These are phyloP conservation scores for Drosophila flavopinicola DNA, from an alignment of 2,888 invertebrate genomes.

Conservation along the genomic window DNA sequence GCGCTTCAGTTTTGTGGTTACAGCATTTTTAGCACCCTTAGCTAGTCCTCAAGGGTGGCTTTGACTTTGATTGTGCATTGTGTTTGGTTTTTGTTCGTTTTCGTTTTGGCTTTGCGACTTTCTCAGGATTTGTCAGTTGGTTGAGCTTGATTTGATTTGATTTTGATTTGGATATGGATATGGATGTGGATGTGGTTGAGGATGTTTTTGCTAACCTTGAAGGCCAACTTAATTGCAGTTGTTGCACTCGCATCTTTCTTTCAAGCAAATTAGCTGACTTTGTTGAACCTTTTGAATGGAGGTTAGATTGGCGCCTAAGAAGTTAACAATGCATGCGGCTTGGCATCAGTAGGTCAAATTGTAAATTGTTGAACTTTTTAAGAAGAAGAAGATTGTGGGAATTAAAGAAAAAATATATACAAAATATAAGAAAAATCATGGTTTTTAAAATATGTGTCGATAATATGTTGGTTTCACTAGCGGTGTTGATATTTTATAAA, in stretches of 20 bases:
- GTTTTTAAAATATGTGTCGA: no score
- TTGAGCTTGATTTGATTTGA: conserved; percentile 56
- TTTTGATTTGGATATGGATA: conserved; percentile 23
- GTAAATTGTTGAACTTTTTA: neutral
- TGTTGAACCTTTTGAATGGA: conserved; percentile 48
- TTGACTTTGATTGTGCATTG: conserved; percentile 62
- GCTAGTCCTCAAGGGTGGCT: conserved; percentile 43
- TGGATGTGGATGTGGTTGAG: neutral
- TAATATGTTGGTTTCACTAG: no score
- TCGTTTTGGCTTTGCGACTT: conserved; percentile 41
- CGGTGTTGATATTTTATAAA: no score
- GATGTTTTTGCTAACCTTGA: conserved; percentile 31
- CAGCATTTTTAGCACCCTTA: conserved; percentile 36
- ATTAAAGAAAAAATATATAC: no score
- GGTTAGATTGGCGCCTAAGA: conserved; percentile 13
- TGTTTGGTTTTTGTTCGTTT: conserved; percentile 19
- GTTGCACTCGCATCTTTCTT: conserved; percentile 32
- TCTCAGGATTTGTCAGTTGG: conserved; percentile 77
- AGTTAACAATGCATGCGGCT: conserved; percentile 13
- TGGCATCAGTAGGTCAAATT: conserved; percentile 25
- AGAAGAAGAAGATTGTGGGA: neutral
- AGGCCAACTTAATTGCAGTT: conserved; percentile 67
- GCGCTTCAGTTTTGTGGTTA: conserved; percentile 49
- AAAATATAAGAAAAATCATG: no score
- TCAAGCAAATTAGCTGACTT: conserved; percentile 43